These are phyloP conservation scores for Caenorhabditis sinica DNA, from an alignment of 2,888 invertebrate species.

Conservation along the genomic window DNA sequence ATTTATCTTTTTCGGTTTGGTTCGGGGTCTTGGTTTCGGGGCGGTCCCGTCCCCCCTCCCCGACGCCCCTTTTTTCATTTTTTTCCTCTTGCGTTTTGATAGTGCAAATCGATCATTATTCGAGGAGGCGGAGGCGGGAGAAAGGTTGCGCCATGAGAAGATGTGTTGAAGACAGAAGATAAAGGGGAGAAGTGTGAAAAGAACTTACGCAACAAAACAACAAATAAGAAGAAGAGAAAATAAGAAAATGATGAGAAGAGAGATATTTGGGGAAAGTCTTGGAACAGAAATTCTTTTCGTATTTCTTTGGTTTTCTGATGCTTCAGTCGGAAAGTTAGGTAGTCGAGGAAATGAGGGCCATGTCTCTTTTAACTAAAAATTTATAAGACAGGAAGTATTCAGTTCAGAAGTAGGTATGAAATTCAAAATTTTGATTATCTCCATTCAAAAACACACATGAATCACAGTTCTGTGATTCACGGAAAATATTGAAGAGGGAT, in stretches of 20 bases:
- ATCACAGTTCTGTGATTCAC: no score
- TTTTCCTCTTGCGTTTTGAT: constrained; percentile 54
- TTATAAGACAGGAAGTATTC: no score
- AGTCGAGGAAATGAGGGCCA: no score
- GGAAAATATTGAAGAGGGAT: no score
- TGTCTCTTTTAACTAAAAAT: no score
- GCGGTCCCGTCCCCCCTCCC: constrained; percentile 3
- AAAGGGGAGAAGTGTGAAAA: constrained; percentile 31
- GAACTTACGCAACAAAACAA: constrained; percentile 55
- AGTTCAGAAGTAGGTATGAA: not conserved
- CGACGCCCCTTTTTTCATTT: constrained; percentile 23
- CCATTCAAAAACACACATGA: no score
- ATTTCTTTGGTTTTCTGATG: no score
- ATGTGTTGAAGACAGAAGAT: constrained; percentile 20
- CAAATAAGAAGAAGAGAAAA: constrained; percentile 30
- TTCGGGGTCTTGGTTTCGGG: constrained; percentile 20
- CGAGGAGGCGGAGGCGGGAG: not conserved
- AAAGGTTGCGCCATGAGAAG: constrained; percentile 20
- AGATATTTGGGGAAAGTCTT: constrained; percentile 13
- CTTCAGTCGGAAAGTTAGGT: no score
- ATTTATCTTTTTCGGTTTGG: constrained; percentile 36
- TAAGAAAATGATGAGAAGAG: not conserved
- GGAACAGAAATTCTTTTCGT: constrained; percentile 17
- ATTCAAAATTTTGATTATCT: no score
- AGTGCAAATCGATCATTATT: constrained; percentile 59